phyloP scores from a whole-genome alignment of 2,113 vertebrate species.

The Zapornia atra region DNA sequence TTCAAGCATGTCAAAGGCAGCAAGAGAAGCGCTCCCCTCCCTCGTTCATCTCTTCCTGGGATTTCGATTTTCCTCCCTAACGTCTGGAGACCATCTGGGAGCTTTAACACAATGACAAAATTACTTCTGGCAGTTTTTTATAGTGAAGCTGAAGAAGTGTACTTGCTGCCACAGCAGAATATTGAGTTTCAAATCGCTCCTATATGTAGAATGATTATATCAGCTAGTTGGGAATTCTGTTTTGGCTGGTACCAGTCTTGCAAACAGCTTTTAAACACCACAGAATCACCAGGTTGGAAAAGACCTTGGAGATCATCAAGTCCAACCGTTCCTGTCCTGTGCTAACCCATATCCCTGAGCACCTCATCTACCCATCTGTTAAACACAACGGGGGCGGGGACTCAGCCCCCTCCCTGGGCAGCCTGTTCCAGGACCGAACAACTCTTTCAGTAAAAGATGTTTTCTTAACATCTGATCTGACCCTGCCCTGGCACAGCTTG shows the following conservation, averaged over 20 bases:
- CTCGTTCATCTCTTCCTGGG: background rate
- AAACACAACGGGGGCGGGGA: no score
- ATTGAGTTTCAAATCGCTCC: background rate
- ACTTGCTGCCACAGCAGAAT: slow-evolving; percentile 5
- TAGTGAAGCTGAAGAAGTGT: background rate
- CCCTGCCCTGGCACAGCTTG: no score
- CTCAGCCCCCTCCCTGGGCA: no score
- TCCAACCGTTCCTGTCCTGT: no score
- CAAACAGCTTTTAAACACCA: background rate
- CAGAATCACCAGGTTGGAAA: no score
- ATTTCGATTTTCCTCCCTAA: background rate
- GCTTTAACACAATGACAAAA: background rate
- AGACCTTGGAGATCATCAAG: no score
- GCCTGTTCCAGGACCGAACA: no score
- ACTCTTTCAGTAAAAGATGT: no score
- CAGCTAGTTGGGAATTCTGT: background rate
- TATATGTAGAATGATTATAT: background rate
- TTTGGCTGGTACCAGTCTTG: slow-evolving; percentile 5
- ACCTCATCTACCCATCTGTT: no score
- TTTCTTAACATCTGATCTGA: no score
- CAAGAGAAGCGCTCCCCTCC: background rate
- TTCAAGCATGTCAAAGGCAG: background rate
- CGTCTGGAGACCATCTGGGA: background rate
- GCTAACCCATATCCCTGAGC: no score
- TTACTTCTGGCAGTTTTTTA: background rate